A percentile compares a stretch with the other conserved stretches of the same genome.
Conservation (phyloP, 2,797 vertebrate species). For the Hozukius guyotensis region DNA sequence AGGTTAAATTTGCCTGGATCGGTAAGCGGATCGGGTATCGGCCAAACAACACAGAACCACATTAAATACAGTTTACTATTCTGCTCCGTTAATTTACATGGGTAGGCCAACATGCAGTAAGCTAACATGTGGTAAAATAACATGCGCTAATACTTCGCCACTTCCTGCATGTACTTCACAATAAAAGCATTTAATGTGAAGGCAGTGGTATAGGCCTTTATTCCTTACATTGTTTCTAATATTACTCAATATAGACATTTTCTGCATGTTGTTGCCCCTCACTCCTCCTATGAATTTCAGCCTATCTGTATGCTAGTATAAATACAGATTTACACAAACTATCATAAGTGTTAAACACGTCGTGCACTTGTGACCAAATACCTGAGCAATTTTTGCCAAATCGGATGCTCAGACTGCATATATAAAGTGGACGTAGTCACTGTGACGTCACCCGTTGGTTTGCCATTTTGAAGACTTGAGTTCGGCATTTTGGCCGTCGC, state of each 20-base stretch:
- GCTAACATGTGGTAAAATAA: not conserved
- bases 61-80: not conserved
- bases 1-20: not conserved
- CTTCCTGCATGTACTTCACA: not conserved
- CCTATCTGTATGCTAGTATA: not conserved
- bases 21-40: accelerated
- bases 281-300: not conserved
- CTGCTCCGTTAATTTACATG: not conserved
- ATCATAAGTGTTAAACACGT: not conserved
- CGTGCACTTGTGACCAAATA: not conserved
- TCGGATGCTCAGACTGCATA: too few relatives aligned
- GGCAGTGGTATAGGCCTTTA: not conserved
- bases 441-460: too few relatives aligned
- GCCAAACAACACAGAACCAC: not conserved
- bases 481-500: too few relatives aligned
- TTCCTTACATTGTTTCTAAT: not conserved
- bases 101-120: too few relatives aligned
- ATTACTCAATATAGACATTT: not conserved
- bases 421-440: too few relatives aligned
- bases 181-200: not conserved
- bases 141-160: not conserved
- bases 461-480: too few relatives aligned
- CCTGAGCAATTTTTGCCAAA: not conserved
- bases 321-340: not conserved
- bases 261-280: not conserved